Conservation (phyloP, 2,797 vertebrate genomes). For the Atherinosoma microstoma region DNA sequence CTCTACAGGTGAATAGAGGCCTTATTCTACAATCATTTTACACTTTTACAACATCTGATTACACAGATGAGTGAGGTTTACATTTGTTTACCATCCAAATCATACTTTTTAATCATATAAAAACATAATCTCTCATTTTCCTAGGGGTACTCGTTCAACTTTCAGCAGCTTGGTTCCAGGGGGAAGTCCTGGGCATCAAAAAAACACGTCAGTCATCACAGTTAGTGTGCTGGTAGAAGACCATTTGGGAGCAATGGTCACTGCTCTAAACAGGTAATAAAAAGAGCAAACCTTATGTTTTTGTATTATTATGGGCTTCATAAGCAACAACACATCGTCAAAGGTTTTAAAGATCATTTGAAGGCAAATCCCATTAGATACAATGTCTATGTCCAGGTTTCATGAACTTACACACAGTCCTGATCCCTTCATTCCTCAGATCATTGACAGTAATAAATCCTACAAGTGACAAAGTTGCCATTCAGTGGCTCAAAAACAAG, state of each 20-base stretch:
- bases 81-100: neutral
- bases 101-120: neutral
- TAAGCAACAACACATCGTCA: neutral
- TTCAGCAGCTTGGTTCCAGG: constrained; percentile 78
- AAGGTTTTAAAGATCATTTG: neutral
- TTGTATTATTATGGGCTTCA: neutral
- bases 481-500: constrained; percentile 80
- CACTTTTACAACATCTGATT: neutral
- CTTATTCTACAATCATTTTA: neutral
- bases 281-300: neutral
- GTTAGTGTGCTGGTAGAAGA: constrained; percentile 80
- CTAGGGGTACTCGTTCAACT: constrained; percentile 78
- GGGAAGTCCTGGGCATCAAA: constrained; percentile 45
- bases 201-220: constrained; percentile 63
- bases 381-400: constrained; percentile 1
- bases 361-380: neutral
- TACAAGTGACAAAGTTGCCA: constrained; percentile 17
- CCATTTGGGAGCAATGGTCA: constrained; percentile 72
- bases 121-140: constrained; percentile 1
- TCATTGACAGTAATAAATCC: constrained; percentile 70
- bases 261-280: constrained; percentile 80
- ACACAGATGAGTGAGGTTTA: neutral
- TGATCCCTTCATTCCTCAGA: constrained; percentile 59
- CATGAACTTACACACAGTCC: neutral
- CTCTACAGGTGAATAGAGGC: constrained; percentile 77